These are phyloP conservation scores for Astreopora myriophthalma DNA, from an alignment of 64 coral and sea anemone genomes.

Conservation along the genomic window DNA sequence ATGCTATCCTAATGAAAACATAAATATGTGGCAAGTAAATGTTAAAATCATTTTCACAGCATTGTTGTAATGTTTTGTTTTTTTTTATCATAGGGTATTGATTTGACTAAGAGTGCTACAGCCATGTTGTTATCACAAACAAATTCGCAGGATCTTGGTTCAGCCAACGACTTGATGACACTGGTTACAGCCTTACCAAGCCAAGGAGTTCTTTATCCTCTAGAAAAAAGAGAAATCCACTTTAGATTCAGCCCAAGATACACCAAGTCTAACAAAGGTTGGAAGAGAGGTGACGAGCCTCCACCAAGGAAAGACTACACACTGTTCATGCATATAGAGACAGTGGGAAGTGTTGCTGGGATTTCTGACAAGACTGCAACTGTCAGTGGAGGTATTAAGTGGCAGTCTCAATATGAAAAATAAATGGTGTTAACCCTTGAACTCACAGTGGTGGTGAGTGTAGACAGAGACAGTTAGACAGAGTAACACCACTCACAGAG, in stretches of 20 bases:
- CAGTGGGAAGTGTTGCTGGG: slow-evolving; percentile 75
- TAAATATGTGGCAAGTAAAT: no score
- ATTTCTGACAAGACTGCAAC: neutral
- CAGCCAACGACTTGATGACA: slow-evolving; percentile 79
- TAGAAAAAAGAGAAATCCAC: slow-evolving; percentile 78
- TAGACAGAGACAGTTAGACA: no score
- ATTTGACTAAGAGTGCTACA: slow-evolving; percentile 87
- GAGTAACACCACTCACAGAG: no score
- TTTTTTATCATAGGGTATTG: slow-evolving; percentile 73
- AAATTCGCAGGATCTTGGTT: slow-evolving; percentile 67
- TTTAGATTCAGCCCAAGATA: slow-evolving; percentile 92
- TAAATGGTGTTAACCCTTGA: no score
- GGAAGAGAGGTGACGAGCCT: slow-evolving; percentile 70
- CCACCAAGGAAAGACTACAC: slow-evolving; percentile 87
- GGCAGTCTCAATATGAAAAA: neutral
- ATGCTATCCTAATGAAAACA: no score
- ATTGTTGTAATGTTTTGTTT: neutral
- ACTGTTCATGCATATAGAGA: slow-evolving; percentile 95
- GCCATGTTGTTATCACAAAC: slow-evolving; percentile 74
- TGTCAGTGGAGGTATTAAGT: neutral
- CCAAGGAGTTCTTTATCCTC: slow-evolving; percentile 78
- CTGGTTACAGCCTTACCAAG: slow-evolving; percentile 90
- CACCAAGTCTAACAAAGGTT: slow-evolving; percentile 76
- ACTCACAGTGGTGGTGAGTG: no score
- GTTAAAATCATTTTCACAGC: no score